Conservation (phyloP, 2,797 vertebrate genomes). For the Manis javanica region DNA sequence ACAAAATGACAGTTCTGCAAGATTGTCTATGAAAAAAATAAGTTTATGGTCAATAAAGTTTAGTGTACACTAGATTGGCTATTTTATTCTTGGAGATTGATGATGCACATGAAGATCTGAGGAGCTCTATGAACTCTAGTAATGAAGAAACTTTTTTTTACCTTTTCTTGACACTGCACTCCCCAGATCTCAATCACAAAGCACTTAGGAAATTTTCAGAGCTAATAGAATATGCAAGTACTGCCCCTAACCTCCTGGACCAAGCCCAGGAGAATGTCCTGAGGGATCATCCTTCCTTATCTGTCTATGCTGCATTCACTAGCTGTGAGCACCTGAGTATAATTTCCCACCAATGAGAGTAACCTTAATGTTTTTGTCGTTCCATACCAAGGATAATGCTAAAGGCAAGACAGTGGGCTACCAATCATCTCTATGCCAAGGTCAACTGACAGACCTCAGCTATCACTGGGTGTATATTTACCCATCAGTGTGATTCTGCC, state of each 20-base stretch:
- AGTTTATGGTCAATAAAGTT: neutral
- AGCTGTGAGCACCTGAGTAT: neutral
- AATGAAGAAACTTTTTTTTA: neutral
- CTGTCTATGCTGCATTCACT: neutral
- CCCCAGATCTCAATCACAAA: neutral
- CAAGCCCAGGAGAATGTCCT: neutral
- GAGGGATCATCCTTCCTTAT: neutral
- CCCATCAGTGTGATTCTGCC: neutral
- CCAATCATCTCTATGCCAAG: neutral
- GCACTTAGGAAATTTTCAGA: neutral
- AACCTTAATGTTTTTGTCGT: neutral
- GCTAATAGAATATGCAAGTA: neutral
- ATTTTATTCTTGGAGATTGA: neutral
- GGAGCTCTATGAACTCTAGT: neutral
- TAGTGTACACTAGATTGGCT: rapidly evolving
- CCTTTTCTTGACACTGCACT: neutral
- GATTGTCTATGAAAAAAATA: neutral
- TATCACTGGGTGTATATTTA: neutral
- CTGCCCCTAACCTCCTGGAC: neutral
- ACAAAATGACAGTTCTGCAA: neutral
- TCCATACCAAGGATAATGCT: neutral
- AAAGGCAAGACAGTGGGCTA: neutral
- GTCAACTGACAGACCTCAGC: neutral
- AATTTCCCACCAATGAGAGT: neutral
- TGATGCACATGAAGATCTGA: neutral